A percentile compares a stretch with the other conserved stretches of the same genome.
phyloP scores from a whole-genome alignment of 2,113 vertebrate species.

The Upupa epops region DNA sequence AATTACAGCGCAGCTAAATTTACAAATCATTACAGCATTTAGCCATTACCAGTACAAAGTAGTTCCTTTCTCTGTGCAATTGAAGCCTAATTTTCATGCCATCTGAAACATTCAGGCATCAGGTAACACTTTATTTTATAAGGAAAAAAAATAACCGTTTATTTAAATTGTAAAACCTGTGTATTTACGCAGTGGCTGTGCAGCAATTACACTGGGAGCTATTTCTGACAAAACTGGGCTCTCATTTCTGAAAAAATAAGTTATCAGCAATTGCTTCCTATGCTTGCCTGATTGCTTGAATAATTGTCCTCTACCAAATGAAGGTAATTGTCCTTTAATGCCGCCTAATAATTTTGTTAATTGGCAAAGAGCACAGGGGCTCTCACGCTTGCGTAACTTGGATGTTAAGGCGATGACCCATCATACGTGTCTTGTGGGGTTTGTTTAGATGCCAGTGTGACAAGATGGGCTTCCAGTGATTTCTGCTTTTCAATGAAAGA shows the following conservation, averaged over 20 bases:
- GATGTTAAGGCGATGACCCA: rapidly evolving
- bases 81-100: conserved; percentile 58
- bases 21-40: conserved; percentile 48
- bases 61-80: conserved; percentile 57
- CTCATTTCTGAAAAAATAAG: conserved; percentile 61
- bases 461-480: background rate
- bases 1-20: conserved; percentile 50
- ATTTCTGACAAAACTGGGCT: conserved; percentile 21
- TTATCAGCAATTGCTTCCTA: conserved; percentile 61
- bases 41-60: conserved; percentile 46
- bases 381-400: background rate
- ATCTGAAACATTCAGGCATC: conserved; percentile 50
- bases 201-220: conserved; percentile 38
- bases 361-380: background rate
- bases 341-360: conserved; percentile 8
- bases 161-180: conserved; percentile 60
- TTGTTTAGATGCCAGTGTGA: background rate
- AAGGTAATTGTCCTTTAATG: conserved; percentile 10
- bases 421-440: background rate
- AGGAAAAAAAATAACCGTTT: conserved; percentile 50
- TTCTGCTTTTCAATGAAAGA: background rate
- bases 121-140: conserved; percentile 61
- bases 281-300: conserved; percentile 12
- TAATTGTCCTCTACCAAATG: background rate
- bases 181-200: conserved; percentile 47